phyloP scores from a whole-genome alignment of 2,113 vertebrate species.

The Xiphophorus couchianus region DNA sequence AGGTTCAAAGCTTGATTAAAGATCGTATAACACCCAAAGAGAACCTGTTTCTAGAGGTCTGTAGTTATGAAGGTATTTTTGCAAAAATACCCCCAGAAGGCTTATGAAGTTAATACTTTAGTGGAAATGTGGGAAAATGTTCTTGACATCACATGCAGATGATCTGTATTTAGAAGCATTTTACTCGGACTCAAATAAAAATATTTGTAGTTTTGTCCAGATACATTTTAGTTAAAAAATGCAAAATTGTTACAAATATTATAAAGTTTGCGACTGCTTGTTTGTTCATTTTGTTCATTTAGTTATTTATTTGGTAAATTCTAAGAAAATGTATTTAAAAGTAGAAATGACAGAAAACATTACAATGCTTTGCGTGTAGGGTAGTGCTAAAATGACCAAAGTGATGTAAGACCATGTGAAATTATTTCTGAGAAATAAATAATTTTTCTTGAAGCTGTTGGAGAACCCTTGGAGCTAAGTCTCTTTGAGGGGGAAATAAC shows the following conservation, averaged over 20 bases:
- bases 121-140: no score
- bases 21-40: not conserved
- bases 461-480: not conserved
- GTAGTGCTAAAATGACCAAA: no score
- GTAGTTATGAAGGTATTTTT: no score
- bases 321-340: not conserved
- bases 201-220: no score
- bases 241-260: not conserved
- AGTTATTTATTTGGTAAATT: not conserved
- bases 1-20: slow-evolving; percentile 8
- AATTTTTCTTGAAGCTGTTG: not conserved
- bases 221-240: not conserved
- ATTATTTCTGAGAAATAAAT: not conserved
- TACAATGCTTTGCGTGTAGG: no score
- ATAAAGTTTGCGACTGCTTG: not conserved
- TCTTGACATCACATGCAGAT: no score
- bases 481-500: not conserved
- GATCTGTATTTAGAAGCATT: no score
- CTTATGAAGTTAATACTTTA: no score
- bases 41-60: no score
- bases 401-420: not conserved
- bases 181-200: no score
- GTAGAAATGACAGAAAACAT: not conserved
- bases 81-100: no score
- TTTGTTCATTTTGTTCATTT: not conserved